Evolutionary conservation across 2,797 vertebrate genomes (phyloP).

Genomic region (Lepus townsendii): DNA sequence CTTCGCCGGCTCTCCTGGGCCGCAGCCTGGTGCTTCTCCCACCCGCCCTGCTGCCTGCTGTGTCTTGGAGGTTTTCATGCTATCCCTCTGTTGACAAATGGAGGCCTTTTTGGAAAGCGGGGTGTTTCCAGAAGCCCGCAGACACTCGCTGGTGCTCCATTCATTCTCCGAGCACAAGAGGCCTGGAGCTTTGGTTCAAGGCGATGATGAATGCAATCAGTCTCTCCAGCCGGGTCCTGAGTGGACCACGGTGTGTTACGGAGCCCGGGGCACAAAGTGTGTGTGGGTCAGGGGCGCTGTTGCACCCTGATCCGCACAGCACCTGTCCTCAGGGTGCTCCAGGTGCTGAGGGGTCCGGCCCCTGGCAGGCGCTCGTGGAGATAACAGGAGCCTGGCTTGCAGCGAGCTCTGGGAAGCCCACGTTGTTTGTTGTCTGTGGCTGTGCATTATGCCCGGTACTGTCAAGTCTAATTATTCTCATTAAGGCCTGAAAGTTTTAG

Average conservation of each 20-base stretch:
- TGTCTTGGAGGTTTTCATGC: slow-evolving; percentile 75
- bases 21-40: background rate
- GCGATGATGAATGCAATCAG: slow-evolving; percentile 82
- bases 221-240: slow-evolving; percentile 80
- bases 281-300: background rate
- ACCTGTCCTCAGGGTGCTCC: background rate
- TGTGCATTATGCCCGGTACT: slow-evolving; percentile 72
- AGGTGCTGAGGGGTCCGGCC: background rate
- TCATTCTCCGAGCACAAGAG: slow-evolving; percentile 72
- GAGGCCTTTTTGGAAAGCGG: slow-evolving; percentile 82
- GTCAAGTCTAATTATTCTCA: slow-evolving; percentile 74
- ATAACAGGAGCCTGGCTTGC: slow-evolving; percentile 79
- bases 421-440: slow-evolving; percentile 72
- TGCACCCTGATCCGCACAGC: background rate
- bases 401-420: slow-evolving; percentile 74
- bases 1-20: background rate
- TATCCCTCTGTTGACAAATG: slow-evolving; percentile 82
- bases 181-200: slow-evolving; percentile 81
- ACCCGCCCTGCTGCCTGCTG: background rate
- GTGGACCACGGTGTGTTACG: slow-evolving; percentile 83
- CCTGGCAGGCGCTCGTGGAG: slow-evolving; percentile 64
- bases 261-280: slow-evolving; percentile 74
- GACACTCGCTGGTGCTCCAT: slow-evolving; percentile 63
- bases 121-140: slow-evolving; percentile 79
- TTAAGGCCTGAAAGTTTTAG: slow-evolving; percentile 79